Base-by-base conservation (phyloP, 2,113 vertebrate species). In the Polyodon spathula region DNA sequence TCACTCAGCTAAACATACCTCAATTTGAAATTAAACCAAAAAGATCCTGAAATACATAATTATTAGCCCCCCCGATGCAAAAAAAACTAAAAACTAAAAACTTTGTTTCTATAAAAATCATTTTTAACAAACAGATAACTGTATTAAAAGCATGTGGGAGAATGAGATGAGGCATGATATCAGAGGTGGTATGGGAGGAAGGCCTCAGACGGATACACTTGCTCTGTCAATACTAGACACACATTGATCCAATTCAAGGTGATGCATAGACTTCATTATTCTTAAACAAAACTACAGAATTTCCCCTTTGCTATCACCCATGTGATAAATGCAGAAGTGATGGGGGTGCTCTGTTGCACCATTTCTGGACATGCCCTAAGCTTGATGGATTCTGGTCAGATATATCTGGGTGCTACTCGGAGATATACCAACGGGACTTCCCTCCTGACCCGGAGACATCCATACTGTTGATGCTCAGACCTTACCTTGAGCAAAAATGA, bases 281-380 rank as follows among this genome's bases (percentile, higher is more conserved):
- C 56, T 40, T 15, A 58, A 41, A 58, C 56, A 6, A 59, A 44
- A 43, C 14, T 59, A 16, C 40, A 15, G 2, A 15, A 59, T 59
- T 16, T 59, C 17, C 15, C 41, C 57, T 7, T 58, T 40, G n/a
- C 15, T 59, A 6, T 43, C 41, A 8, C n/a, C 41, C 39, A 12
- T 58, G 57, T 44, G 4, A 15, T 4, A 59, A 17, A 40, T 44
- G 57, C 10, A 59, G 27, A 16, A 1, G 15, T 4, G 27, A 15
- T 44, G 40, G 44, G 42, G 57, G 57, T 17, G 27, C 40, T 3
- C 6, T 59, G 40, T 40, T 2, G 10, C 57, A 59, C 37, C 14
- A 17, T 4, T 59, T 59, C 44, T 44, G 57, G 57, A 16, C 14
- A 2, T 59, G 57, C 12, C 57, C 41, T 9, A 59, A 59, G 39